These are phyloP conservation scores for Bugulina stolonifera DNA, from an alignment of 2,888 invertebrate genomes.

Conservation along the genomic window DNA sequence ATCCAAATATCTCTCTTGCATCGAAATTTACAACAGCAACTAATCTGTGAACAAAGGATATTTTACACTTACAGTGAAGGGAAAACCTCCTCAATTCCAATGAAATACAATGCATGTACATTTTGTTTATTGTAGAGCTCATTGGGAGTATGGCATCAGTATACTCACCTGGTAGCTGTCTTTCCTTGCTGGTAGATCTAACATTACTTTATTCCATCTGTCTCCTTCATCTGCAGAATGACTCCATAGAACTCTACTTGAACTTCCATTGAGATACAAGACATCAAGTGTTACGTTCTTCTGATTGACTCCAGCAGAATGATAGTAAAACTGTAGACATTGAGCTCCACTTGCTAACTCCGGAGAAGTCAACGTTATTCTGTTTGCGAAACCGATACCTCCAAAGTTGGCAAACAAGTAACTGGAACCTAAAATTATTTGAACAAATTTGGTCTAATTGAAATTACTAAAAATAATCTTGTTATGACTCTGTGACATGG, in stretches of 20 bases:
- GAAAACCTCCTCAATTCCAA: too few species aligned
- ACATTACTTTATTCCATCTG: neutral
- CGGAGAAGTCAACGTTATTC: neutral
- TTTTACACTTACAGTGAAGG: too few species aligned
- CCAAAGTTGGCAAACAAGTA: neutral
- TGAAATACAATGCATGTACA: too few species aligned
- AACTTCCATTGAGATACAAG: neutral
- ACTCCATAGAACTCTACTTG: neutral
- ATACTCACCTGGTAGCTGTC: neutral
- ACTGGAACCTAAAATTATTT: constrained; percentile 3
- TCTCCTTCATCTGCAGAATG: neutral
- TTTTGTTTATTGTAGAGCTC: too few species aligned
- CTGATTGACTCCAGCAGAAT: neutral
- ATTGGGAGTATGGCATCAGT: too few species aligned
- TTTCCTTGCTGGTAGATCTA: neutral
- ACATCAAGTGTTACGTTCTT: neutral
- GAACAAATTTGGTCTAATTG: too few species aligned
- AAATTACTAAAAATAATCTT: too few species aligned
- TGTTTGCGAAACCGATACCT: neutral
- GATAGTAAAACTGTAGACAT: constrained; percentile 18
- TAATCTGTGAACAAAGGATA: too few species aligned
- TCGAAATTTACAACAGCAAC: too few species aligned
- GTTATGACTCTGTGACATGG: too few species aligned
- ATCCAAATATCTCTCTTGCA: too few species aligned
- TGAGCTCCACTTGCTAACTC: neutral